Evolutionary conservation across 2,888 invertebrate genomes (phyloP), one percentile per base, ranked within the genome.

Genomic region (Troglohyphantes excavatus): DNA sequence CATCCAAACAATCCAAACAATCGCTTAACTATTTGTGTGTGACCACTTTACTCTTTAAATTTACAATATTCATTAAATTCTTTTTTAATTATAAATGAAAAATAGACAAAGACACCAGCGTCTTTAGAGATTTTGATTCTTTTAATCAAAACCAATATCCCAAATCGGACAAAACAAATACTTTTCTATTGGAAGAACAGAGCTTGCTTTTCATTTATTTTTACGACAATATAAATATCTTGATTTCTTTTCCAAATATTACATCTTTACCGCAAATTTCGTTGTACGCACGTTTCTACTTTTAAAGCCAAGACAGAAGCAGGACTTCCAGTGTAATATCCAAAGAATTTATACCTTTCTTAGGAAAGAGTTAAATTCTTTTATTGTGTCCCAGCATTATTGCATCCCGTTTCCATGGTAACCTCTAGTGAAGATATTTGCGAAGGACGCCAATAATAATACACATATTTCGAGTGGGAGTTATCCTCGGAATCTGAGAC

Each of bases 301-400:
- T 75, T 73, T 75, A 29, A 75, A n/a, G 19, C 26, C 59, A 75
- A 53, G 19, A 19, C 29, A 68, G 19, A n/a, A 11, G 33, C 5
- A 29, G 53, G 26, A 59, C 59, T 75, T 72, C 27, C 59, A 21
- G 59, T 29, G 59, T 33, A 75, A 27, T 59, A 53, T 59, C 23
- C 72, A 17, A 75, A 75, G 21, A 75, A 59, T 75, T 59, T 75
- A 59, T 53, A 59, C 13, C 59, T 53, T 29, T 59, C 53, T 75
- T 75, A 0, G 59, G 59, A 75, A 59, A 27, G 26, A 59, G 27
- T 53, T 27, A 59, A 53, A 13, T 21, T 75, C 59, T n/a, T 61
- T 75, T 59, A 19, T 33, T 75, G 27, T 61, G 29, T 53, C 59
- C 21, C 0, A 59, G 59, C 75, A 29, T 33, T 75, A 59, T 75